Evolutionary conservation across 1,140 invertebrate genomes (phyloP).

Genomic region (Zaprionus taronus): DNA sequence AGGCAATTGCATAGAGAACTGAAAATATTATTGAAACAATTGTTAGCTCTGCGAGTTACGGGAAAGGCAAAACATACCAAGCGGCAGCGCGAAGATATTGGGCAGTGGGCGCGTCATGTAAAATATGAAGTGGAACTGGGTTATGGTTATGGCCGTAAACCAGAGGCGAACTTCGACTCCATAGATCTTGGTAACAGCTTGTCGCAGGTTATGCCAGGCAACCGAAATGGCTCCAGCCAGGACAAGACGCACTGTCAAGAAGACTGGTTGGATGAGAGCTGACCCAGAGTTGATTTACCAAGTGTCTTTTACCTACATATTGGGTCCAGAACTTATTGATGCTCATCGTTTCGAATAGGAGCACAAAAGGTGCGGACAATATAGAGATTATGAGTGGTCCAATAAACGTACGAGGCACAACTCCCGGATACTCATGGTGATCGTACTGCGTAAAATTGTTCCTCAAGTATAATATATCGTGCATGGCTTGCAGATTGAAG

Average conservation of each 20-base stretch:
- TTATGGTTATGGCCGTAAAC: constrained; percentile 93
- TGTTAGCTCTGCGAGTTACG: background rate
- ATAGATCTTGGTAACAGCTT: constrained; percentile 90
- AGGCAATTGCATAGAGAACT: constrained; percentile 94
- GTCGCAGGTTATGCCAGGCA: constrained; percentile 90
- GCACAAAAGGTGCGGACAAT: constrained; percentile 91
- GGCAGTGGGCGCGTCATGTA: constrained; percentile 97
- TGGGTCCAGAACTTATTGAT: constrained; percentile 95
- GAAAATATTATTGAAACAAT: constrained; percentile 80
- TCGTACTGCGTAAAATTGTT: constrained; percentile 97
- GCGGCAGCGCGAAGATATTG: constrained; percentile 96
- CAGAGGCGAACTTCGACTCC: constrained; percentile 91
- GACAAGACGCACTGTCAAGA: constrained; percentile 91
- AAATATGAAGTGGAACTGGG: constrained; percentile 99
- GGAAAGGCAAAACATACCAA: constrained; percentile 88
- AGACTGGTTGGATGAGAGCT: background rate
- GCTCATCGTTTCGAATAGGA: constrained; percentile 88
- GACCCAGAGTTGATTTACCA: background rate
- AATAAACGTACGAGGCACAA: constrained; percentile 98
- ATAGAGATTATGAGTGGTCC: constrained; percentile 94
- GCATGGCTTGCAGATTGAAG: constrained; percentile 99
- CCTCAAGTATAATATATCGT: constrained; percentile 97
- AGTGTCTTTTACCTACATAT: constrained; percentile 92
- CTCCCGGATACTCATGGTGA: constrained; percentile 98
- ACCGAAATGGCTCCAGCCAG: constrained; percentile 91